Percentiles rank a stretch among this genome's conserved stretches.
These are phyloP conservation scores for Cerceris rybyensis DNA, from an alignment of 2,888 invertebrate species.

Conservation along the genomic window DNA sequence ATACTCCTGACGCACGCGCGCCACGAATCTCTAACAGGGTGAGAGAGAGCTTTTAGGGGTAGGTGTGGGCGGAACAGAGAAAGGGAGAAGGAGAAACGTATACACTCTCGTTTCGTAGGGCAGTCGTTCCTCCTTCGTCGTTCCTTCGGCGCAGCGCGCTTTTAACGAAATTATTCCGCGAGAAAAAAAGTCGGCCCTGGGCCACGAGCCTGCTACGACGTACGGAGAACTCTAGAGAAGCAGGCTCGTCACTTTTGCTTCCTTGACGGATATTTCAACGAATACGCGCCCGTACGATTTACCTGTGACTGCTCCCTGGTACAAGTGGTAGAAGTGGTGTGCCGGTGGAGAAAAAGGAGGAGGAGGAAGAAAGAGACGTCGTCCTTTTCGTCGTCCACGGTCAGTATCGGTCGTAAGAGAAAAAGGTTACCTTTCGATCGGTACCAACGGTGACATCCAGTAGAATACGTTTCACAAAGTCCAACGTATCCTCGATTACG, in stretches of 20 bases:
- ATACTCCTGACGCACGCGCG: slow-evolving; percentile 44
- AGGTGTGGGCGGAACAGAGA: slow-evolving; percentile 10
- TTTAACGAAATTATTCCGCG: slow-evolving; percentile 75
- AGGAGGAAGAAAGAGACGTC: slow-evolving; percentile 47
- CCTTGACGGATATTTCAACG: slow-evolving; percentile 16
- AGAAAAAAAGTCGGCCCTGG: slow-evolving; percentile 39
- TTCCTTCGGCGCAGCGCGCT: slow-evolving; percentile 75
- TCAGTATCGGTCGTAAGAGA: slow-evolving; percentile 51
- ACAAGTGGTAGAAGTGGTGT: slow-evolving; percentile 53
- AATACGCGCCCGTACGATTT: slow-evolving; percentile 23
- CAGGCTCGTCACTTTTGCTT: slow-evolving; percentile 25
- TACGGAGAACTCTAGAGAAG: slow-evolving; percentile 24
- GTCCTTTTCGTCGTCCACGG: slow-evolving; percentile 57
- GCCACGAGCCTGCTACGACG: slow-evolving; percentile 47
- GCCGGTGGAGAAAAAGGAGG: slow-evolving; percentile 45
- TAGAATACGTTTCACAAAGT: background rate
- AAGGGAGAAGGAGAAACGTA: slow-evolving; percentile 64
- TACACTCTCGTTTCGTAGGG: slow-evolving; percentile 71
- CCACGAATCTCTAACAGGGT: slow-evolving; percentile 4
- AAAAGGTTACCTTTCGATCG: background rate
- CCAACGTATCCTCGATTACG: slow-evolving; percentile 12
- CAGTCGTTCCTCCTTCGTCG: slow-evolving; percentile 78
- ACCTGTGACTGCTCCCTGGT: slow-evolving; percentile 45
- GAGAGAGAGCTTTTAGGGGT: slow-evolving; percentile 5
- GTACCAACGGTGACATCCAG: background rate